These are phyloP conservation scores for Zaprionus bogoriensis DNA, from an alignment of 2,888 invertebrate species.

Conservation along the genomic window DNA sequence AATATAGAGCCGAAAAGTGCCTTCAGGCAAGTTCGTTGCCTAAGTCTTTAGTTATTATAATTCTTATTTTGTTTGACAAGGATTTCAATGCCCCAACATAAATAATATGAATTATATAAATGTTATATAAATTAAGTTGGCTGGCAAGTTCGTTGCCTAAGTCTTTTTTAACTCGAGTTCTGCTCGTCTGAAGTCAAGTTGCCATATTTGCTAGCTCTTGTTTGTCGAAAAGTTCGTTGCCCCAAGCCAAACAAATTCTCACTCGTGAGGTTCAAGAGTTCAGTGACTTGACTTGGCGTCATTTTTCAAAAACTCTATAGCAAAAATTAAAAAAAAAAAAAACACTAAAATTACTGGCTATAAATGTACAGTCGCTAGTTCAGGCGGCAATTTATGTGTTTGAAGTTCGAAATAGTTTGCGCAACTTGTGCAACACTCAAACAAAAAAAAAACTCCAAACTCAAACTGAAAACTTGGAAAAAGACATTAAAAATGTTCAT, in stretches of 20 bases:
- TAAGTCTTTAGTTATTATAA: slow-evolving; percentile 24
- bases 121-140: too few species aligned
- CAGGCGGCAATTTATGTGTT: slow-evolving; percentile 9
- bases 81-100: too few species aligned
- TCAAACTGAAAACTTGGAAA: slow-evolving; percentile 13
- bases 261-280: neutral
- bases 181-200: neutral
- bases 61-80: neutral
- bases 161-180: slow-evolving; percentile 26
- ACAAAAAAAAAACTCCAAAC: too few species aligned
- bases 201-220: neutral
- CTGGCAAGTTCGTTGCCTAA: slow-evolving; percentile 39
- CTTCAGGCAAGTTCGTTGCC: slow-evolving; percentile 28
- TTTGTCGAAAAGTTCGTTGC: neutral
- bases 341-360: neutral
- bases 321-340: neutral
- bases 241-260: neutral
- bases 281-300: too few species aligned
- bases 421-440: slow-evolving; percentile 41
- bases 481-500: slow-evolving; percentile 27
- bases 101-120: too few species aligned
- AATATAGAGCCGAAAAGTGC: slow-evolving; percentile 7
- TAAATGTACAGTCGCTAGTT: neutral
- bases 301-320: neutral
- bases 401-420: slow-evolving; percentile 29